Evolutionary conservation across 2,888 invertebrate species (phyloP).

Genomic region (Volucella bombylans): DNA sequence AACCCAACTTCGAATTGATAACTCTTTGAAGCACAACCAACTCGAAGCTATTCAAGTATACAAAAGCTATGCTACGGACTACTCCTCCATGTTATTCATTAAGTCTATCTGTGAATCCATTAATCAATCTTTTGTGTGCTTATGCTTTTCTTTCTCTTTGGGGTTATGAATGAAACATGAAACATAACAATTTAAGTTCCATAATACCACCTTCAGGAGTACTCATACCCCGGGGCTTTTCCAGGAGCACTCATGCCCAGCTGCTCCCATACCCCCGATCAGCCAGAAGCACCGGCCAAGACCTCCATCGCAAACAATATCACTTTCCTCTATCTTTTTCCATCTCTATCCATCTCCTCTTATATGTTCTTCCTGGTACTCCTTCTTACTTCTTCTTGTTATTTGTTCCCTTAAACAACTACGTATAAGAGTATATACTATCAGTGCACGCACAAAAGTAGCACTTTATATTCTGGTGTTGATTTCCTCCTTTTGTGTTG

Average conservation of each 20-base stretch:
- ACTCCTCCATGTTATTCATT: constrained; percentile 15
- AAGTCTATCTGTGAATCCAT: constrained; percentile 46
- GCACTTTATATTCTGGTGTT: constrained; percentile 60
- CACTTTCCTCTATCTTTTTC: background rate
- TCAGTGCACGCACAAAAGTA: constrained; percentile 50
- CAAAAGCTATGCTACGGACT: too few relatives aligned
- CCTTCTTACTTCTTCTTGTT: background rate
- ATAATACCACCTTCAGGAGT: constrained; percentile 19
- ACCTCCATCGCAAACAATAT: constrained; percentile 16
- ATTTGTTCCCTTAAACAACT: constrained; percentile 1
- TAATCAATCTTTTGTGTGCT: constrained; percentile 51
- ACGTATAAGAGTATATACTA: background rate
- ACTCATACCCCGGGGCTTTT: background rate
- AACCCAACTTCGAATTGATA: background rate
- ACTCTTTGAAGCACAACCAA: background rate
- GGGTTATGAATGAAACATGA: constrained; percentile 58
- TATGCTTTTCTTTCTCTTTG: constrained; percentile 12
- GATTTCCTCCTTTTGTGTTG: constrained; percentile 48
- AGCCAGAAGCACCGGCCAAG: background rate
- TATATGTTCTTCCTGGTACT: background rate
- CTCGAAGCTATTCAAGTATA: too few relatives aligned
- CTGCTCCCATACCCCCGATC: too few relatives aligned
- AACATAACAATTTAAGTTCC: constrained; percentile 40
- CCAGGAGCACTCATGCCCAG: too few relatives aligned
- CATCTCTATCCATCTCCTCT: background rate